Evolutionary conservation across 2,113 vertebrate species (phyloP), one percentile per base, ranked within the genome.

Genomic region (Orthochromis indermauri): DNA sequence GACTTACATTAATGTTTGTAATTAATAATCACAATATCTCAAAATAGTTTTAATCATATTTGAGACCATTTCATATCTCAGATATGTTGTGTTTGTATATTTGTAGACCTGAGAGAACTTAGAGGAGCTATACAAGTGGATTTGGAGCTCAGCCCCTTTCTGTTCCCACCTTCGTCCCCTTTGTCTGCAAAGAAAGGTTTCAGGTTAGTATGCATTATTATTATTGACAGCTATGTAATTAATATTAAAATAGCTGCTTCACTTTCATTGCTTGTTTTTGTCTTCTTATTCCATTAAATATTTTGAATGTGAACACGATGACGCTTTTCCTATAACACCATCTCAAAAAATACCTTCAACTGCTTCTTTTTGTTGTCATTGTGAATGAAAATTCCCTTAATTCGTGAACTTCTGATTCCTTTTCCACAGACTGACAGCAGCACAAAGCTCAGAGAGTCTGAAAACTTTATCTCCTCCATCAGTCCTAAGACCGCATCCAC

Each of bases 71-170:
- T 61, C 0, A 61, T 37, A 11, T 42, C 5, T 82, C 28, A 45
- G 0, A 9, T 16, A 3, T 55, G 2, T 81, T 73, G 0, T 71
- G 2, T 86, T 81, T 82, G 37, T 76, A 2, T 84, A 13, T 84
- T 10, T 87, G 51, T 82, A 95, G 95, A 95, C 57, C 82, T 96
- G 57, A 95, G 40, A 90, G 91, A 94, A 19, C 92, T 95, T 2
- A 92, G 92, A 93, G 89, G 80, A 83, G 87, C 86, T 10, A 26
- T 96, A 66, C 90, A 95, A 88, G 88, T 8, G 79, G 92, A 96
- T 53, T 73, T 95, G 61, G 63, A 90, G 59, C 88, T 90, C 17
- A 90, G 76, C 84, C 86, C 89, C 8, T 8, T 92, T n/a, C 61
- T 81, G 2, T 37, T 51, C 9, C 16, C 54, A 57, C 11, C 26